Conservation (phyloP, 2,797 vertebrate species). For the Sebastolobus alascanus region DNA sequence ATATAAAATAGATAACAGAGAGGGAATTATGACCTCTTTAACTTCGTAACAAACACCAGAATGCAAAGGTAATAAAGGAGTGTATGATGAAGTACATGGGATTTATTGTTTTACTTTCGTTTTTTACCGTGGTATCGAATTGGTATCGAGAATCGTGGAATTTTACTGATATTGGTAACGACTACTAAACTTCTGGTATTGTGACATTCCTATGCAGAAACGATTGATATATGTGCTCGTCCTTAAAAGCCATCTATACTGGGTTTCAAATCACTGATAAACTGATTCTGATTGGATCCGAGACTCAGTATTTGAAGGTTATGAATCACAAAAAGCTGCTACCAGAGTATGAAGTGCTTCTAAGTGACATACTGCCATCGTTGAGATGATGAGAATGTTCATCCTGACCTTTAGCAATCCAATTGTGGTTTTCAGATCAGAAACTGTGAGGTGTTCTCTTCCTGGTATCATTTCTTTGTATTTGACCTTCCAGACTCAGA, state of each 20-base stretch:
- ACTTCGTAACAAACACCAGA: too few species aligned
- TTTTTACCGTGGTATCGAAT: too few species aligned
- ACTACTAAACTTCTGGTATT: too few species aligned
- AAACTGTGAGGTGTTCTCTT: slow-evolving; percentile 29
- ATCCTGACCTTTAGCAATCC: slow-evolving; percentile 52
- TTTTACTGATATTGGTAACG: too few species aligned
- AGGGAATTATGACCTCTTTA: too few species aligned
- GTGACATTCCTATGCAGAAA: slow-evolving; percentile 1
- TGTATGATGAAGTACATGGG: too few species aligned
- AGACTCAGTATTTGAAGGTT: slow-evolving; percentile 4
- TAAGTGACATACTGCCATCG: slow-evolving; percentile 4
- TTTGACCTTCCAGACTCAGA: slow-evolving; percentile 37
- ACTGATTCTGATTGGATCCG: slow-evolving; percentile 1
- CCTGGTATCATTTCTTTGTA: slow-evolving; percentile 4
- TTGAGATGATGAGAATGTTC: slow-evolving; percentile 33
- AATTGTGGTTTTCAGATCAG: slow-evolving; percentile 40
- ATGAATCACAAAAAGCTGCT: slow-evolving; percentile 5
- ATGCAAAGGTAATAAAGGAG: too few species aligned
- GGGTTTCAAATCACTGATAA: background rate
- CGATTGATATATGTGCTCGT: background rate
- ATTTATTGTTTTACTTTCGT: too few species aligned
- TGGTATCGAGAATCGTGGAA: too few species aligned
- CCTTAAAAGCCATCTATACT: background rate
- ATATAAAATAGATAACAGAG: too few species aligned
- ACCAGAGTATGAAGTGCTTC: background rate